Evolutionary conservation across 2,888 invertebrate genomes (phyloP).

Genomic region (Lamellibrachia columna): DNA sequence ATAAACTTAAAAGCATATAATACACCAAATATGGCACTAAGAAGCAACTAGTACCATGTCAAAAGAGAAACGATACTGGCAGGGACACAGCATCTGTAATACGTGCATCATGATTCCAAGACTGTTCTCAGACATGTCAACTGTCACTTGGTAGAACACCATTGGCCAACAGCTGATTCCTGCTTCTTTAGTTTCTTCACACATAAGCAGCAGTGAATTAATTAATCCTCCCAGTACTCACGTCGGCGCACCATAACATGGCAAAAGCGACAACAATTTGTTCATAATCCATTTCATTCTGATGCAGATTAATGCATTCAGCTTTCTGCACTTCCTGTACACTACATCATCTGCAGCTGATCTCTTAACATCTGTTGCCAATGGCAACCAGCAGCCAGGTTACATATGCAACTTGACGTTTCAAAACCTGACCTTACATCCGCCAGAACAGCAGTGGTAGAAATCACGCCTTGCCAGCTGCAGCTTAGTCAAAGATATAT

Average conservation of each 20-base stretch:
- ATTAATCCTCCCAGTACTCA: background rate
- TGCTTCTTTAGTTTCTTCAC: background rate
- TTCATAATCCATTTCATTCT: background rate
- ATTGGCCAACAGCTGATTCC: background rate
- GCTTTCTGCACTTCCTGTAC: background rate
- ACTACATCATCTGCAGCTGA: background rate
- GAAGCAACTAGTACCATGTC: background rate
- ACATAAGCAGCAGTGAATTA: background rate
- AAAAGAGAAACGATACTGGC: background rate
- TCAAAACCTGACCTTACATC: background rate
- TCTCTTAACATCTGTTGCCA: background rate
- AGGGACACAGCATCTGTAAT: background rate
- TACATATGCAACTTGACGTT: background rate
- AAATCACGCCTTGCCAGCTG: background rate
- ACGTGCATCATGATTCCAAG: background rate
- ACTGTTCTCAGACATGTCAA: background rate
- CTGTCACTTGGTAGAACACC: background rate
- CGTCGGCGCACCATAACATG: background rate
- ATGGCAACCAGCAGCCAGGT: background rate
- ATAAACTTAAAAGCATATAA: background rate
- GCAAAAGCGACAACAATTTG: background rate
- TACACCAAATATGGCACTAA: background rate
- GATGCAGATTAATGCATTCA: background rate
- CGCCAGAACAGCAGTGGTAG: background rate
- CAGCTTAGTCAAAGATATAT: background rate